Percentiles rank a stretch among this genome's conserved stretches.
Evolutionary conservation across 2,113 vertebrate genomes (phyloP).

Genomic region (Petrocephalus zakoni): DNA sequence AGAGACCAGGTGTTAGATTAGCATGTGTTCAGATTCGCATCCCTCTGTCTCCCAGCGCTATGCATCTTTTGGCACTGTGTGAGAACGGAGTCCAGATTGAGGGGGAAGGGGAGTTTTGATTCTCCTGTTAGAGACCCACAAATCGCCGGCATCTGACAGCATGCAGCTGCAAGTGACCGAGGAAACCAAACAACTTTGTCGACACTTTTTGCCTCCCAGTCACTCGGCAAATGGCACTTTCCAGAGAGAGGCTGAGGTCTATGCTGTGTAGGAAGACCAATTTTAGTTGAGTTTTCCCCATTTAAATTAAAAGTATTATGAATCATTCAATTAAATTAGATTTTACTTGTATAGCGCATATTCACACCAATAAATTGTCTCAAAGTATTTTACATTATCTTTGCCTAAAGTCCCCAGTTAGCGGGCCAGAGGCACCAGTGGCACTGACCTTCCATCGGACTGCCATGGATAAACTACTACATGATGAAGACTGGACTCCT

Average conservation of each 20-base stretch:
- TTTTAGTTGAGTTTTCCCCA: neutral
- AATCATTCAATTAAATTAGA: neutral
- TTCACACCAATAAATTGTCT: no score
- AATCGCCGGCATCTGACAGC: neutral
- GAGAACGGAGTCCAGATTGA: neutral
- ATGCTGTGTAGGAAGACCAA: neutral
- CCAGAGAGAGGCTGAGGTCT: neutral
- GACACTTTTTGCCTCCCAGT: neutral
- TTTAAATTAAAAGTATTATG: neutral
- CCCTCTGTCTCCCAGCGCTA: neutral
- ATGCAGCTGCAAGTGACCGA: neutral
- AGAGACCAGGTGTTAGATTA: neutral
- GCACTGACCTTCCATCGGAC: no score
- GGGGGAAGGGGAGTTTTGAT: neutral
- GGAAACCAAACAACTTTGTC: neutral
- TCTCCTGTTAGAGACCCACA: neutral
- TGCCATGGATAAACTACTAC: no score
- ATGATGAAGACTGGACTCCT: no score
- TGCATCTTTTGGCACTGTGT: neutral
- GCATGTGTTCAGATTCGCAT: neutral
- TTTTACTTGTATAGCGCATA: no score
- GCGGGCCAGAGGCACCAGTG: no score
- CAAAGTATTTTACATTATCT: no score
- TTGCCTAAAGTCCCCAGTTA: no score
- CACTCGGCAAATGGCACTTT: neutral